Base-by-base conservation (phyloP, 2,888 invertebrate species). In the Eledona agricola region DNA sequence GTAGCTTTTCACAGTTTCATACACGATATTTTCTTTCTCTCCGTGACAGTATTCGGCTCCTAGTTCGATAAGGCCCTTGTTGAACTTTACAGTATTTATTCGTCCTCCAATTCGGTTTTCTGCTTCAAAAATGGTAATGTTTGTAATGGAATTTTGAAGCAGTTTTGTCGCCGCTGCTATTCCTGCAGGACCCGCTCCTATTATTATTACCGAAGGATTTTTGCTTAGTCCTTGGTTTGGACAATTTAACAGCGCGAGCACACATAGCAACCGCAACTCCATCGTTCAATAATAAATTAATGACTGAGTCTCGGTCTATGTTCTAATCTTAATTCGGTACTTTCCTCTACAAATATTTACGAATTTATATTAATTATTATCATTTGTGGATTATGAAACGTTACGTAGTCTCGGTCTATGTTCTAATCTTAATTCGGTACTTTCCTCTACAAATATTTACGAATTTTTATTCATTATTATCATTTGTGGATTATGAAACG, bases 181-280 rank as follows among this genome's bases (percentile, higher is more conserved):
- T 5, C 83, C 83, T 5, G 83, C 72, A 13, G 79, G 77, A 6
- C 83, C 83, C 22, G 80, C 80, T 46, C 83, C 83, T 37, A 83
- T 69, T 12, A 83, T 78, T 2, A 82, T 56, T 22, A 81, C 72
- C 25, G 50, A 50, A 10, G 40, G 28, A 2, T 11, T 38, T 15
- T 19, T 17, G 5, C 20, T 13, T 1, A 35, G 7, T 6, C 11
- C 12, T 10, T 5, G 4, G 3, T 28, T 28, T 3, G 12, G n/a
- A n/a, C n/a, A 11, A 28, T 11, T 3, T 5, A 3, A 28, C 12
- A 28, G 4, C 4, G 12, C 3, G 7, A 28, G 12, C 10, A 28
- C 4, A 10, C 10, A 28, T 5, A 28, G 7, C 4, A 11, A 28
- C 28, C 11, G n/a, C n/a, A n/a, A n/a, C n/a, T n/a, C n/a, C n/a